Evolutionary conservation across 2,113 vertebrate genomes (phyloP).

Genomic region (Paramisgurnus dabryanus): DNA sequence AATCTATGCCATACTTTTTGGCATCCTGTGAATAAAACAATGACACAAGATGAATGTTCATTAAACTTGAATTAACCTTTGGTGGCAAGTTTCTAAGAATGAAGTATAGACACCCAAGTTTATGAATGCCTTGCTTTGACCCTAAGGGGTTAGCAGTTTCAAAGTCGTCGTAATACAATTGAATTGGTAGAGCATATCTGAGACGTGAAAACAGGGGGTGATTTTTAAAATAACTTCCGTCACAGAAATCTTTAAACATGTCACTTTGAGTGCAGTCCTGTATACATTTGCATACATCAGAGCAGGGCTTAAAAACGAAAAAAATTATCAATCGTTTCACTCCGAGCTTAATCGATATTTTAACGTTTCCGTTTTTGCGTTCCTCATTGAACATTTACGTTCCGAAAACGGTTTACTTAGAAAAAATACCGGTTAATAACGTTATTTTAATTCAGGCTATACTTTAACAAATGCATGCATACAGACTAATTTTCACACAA

Average conservation of each 20-base stretch:
- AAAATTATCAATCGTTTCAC: too few relatives aligned
- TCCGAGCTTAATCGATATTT: too few relatives aligned
- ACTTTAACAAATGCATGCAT: too few relatives aligned
- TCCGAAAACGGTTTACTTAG: too few relatives aligned
- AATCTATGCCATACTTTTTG: background rate
- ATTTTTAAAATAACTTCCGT: background rate
- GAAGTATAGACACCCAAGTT: background rate
- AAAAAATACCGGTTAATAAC: too few relatives aligned
- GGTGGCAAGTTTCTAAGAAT: background rate
- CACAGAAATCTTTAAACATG: slow-evolving; percentile 9
- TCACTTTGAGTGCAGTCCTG: slow-evolving; percentile 2
- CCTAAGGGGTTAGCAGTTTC: background rate
- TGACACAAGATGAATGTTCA: background rate
- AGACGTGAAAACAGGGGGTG: background rate
- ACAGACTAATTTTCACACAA: too few relatives aligned
- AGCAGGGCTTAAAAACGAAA: too few relatives aligned
- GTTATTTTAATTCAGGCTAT: too few relatives aligned
- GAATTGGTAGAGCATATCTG: slow-evolving; percentile 13
- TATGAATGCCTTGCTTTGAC: background rate
- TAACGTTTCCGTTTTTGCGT: too few relatives aligned
- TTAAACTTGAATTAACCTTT: background rate
- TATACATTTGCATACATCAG: background rate
- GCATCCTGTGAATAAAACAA: background rate
- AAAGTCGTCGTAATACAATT: background rate
- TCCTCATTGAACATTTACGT: too few relatives aligned